A percentile compares a stretch with the other conserved stretches of the same genome.
phyloP scores from a whole-genome alignment of 2,888 invertebrate genomes.

The Hydraecia micacea region DNA sequence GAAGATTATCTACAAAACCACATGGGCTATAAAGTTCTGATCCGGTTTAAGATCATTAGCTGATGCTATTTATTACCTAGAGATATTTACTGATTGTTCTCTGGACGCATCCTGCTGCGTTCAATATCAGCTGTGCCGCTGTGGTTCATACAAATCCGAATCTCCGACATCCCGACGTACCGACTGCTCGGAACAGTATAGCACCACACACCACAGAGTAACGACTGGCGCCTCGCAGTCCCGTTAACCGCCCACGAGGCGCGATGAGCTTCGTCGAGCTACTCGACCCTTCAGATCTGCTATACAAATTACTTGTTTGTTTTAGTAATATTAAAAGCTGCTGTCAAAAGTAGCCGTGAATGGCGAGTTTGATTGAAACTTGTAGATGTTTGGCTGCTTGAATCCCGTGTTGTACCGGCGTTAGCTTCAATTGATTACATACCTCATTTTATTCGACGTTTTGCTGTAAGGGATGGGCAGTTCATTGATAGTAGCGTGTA shows the following conservation, averaged over 20 bases:
- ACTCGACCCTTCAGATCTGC: conserved; percentile 72
- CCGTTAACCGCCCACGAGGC: conserved; percentile 84
- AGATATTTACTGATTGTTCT: conserved; percentile 58
- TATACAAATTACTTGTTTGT: conserved; percentile 70
- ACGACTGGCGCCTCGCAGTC: conserved; percentile 72
- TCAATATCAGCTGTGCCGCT: conserved; percentile 56
- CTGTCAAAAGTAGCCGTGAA: conserved; percentile 48
- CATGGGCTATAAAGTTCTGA: conserved; percentile 30
- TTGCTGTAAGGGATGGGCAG: neutral
- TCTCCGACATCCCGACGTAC: conserved; percentile 50
- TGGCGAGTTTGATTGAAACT: conserved; percentile 37
- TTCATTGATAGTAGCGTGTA: neutral
- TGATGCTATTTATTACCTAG: conserved; percentile 52
- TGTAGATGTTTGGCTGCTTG: neutral
- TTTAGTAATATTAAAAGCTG: conserved; percentile 64
- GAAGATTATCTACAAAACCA: conserved; percentile 40
- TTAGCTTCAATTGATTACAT: conserved; percentile 2
- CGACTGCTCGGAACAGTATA: conserved; percentile 64
- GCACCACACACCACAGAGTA: conserved; percentile 68
- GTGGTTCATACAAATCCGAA: conserved; percentile 59
- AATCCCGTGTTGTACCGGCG: neutral
- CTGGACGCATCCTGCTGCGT: conserved; percentile 61
- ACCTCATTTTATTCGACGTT: neutral
- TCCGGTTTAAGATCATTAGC: conserved; percentile 56
- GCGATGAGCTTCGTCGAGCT: conserved; percentile 70